A percentile compares a stretch with the other conserved stretches of the same genome.
These are phyloP conservation scores for Trissonchulus latispiculum DNA, from an alignment of 2,888 invertebrate species.

Conservation along the genomic window DNA sequence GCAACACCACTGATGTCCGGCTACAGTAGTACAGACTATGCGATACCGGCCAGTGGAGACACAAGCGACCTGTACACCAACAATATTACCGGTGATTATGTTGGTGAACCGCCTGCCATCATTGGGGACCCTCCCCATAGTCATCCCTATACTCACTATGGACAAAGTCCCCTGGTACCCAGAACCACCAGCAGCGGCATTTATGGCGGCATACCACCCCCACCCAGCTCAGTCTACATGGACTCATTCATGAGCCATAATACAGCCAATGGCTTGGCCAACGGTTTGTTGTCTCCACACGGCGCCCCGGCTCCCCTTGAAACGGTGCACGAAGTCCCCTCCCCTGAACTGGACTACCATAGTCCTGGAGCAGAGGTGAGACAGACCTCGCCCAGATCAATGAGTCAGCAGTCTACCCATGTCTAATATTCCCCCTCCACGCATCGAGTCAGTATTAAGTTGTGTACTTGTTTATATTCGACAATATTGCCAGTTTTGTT, in stretches of 20 bases:
- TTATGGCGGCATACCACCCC: not conserved
- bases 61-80: not conserved
- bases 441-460: too few relatives aligned
- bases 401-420: not conserved
- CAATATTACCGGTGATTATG: not conserved
- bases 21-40: not conserved
- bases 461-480: too few relatives aligned
- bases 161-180: too few relatives aligned
- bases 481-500: too few relatives aligned
- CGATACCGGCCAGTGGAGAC: not conserved
- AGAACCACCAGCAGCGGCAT: not conserved
- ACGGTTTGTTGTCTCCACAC: not conserved
- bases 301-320: not conserved
- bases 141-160: too few relatives aligned
- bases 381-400: not conserved
- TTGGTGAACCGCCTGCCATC: too few relatives aligned
- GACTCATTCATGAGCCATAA: too few relatives aligned
- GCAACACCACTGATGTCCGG: conserved; percentile 4
- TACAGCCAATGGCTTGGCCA: too few relatives aligned
- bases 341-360: not conserved
- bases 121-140: not conserved
- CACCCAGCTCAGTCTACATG: not conserved
- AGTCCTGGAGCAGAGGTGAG: too few relatives aligned
- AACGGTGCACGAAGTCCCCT: not conserved
- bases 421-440: too few relatives aligned